Conservation (phyloP, 2,888 invertebrate genomes). For the Tuberolachnus salignus region DNA sequence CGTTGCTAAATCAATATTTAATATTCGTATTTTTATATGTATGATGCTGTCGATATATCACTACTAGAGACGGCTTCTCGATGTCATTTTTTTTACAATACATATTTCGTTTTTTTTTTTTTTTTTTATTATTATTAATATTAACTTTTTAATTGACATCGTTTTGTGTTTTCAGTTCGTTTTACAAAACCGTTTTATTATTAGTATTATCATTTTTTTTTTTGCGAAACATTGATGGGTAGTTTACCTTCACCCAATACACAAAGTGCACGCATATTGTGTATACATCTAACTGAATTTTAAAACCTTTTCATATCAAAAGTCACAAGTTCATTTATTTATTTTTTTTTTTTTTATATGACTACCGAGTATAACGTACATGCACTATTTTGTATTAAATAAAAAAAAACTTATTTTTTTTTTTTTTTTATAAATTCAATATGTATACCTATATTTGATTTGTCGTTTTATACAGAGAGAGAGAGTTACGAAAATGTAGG, state of each 20-base stretch:
- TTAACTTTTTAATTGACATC: constrained; percentile 47
- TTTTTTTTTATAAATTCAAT: too few species aligned
- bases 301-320: constrained; percentile 8
- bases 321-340: constrained; percentile 3
- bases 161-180: constrained; percentile 40
- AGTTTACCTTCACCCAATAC: neutral
- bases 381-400: too few species aligned
- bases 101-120: constrained; percentile 14
- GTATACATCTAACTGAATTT: constrained; percentile 33
- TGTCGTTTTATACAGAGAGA: too few species aligned
- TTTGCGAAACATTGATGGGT: constrained; percentile 23
- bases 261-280: neutral
- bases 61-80: constrained; percentile 24
- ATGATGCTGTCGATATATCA: constrained; percentile 41
- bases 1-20: neutral
- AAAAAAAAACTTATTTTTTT: too few species aligned
- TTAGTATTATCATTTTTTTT: too few species aligned
- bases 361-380: too few species aligned
- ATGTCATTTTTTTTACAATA: constrained; percentile 31
- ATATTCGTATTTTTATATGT: constrained; percentile 20
- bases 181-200: constrained; percentile 29
- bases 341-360: too few species aligned
- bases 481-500: too few species aligned
- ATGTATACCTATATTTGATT: too few species aligned
- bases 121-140: neutral